Evolutionary conservation across 2,888 invertebrate genomes (phyloP).

Genomic region (Aphidius colemani): DNA sequence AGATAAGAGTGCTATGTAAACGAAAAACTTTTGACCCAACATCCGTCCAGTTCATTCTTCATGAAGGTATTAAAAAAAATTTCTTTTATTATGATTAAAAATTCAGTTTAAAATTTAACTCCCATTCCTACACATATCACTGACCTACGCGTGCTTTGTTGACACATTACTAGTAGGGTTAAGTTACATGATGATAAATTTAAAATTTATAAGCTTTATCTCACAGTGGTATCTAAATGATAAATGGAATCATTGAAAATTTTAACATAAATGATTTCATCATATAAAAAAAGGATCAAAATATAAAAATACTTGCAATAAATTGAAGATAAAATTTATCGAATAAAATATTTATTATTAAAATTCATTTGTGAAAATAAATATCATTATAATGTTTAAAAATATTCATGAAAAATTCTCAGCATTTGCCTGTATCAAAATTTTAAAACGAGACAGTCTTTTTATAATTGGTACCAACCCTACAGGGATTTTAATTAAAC

Average conservation of each 20-base stretch:
- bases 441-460: no score
- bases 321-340: conserved; percentile 21
- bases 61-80: not conserved
- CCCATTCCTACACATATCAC: conserved; percentile 39
- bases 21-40: no score
- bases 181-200: conserved; percentile 24
- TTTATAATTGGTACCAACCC: conserved; percentile 40
- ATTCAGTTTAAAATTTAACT: not conserved
- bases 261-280: conserved; percentile 54
- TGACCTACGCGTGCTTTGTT: conserved; percentile 52
- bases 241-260: conserved; percentile 49
- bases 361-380: not conserved
- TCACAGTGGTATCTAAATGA: conserved; percentile 55
- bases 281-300: conserved; percentile 8
- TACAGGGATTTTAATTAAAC: conserved; percentile 59
- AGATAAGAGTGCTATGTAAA: no score
- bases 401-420: no score
- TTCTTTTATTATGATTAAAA: conserved; percentile 8
- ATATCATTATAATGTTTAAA: no score
- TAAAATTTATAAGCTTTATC: conserved; percentile 27
- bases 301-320: not conserved
- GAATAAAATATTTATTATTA: conserved; percentile 14
- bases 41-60: no score
- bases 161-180: conserved; percentile 43
- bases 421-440: no score